Conservation (phyloP, 2,888 invertebrate genomes). For the Blastobasis adustella region DNA sequence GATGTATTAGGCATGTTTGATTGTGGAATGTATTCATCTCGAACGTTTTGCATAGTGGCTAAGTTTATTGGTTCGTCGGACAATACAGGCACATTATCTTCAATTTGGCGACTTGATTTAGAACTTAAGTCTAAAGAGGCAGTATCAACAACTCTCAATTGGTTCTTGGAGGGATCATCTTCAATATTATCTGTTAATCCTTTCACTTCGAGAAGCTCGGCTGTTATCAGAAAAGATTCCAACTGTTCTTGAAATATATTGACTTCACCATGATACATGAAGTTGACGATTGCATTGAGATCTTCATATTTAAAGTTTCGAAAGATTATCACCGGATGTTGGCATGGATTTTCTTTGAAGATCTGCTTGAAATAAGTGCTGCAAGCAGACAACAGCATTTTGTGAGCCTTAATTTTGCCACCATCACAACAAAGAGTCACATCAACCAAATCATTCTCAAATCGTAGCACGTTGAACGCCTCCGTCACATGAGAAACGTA, state of each 20-base stretch:
- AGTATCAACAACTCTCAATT: constrained; percentile 46
- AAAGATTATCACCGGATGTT: constrained; percentile 87
- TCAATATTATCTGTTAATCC: constrained; percentile 79
- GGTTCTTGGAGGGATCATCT: constrained; percentile 53
- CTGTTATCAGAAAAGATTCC: constrained; percentile 85
- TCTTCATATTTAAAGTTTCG: constrained; percentile 86
- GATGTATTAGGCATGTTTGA: constrained; percentile 10
- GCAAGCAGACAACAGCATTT: constrained; percentile 89
- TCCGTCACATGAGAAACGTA: constrained; percentile 86
- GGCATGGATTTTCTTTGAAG: constrained; percentile 85
- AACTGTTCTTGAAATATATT: constrained; percentile 86
- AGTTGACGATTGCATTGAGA: constrained; percentile 84
- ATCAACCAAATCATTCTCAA: constrained; percentile 84
- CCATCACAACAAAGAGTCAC: constrained; percentile 91
- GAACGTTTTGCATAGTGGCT: constrained; percentile 48
- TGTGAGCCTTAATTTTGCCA: constrained; percentile 87
- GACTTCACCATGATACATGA: constrained; percentile 90
- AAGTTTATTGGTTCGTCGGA: constrained; percentile 64
- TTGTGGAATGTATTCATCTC: constrained; percentile 57
- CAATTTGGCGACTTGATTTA: constrained; percentile 44
- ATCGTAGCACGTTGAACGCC: constrained; percentile 83
- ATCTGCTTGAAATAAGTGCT: constrained; percentile 85
- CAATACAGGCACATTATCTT: constrained; percentile 41
- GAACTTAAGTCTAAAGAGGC: constrained; percentile 61
- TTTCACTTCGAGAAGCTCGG: constrained; percentile 84